Evolutionary conservation across 2,797 vertebrate species (phyloP).

Genomic region (Chelidonichthys spinosus): DNA sequence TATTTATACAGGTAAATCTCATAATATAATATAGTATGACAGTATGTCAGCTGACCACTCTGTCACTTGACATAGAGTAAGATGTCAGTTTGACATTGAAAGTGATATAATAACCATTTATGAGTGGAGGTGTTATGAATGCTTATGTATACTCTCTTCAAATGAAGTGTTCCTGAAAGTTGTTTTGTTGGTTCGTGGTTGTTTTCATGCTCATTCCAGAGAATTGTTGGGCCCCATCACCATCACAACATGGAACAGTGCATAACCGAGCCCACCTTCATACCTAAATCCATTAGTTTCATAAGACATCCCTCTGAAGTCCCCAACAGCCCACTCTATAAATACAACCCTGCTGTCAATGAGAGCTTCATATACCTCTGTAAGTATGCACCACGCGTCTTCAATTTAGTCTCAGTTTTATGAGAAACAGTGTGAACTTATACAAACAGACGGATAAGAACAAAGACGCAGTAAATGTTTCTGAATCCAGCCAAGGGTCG

Average conservation of each 20-base stretch:
- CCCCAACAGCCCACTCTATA: slow-evolving; percentile 50
- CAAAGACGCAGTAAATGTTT: slow-evolving; percentile 44
- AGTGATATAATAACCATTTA: too few species aligned
- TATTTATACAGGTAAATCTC: too few species aligned
- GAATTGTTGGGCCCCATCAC: slow-evolving; percentile 18
- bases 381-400: neutral
- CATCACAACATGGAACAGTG: slow-evolving; percentile 8
- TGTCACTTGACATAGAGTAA: too few species aligned
- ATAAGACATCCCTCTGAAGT: slow-evolving; percentile 47
- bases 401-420: slow-evolving; percentile 18
- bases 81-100: too few species aligned
- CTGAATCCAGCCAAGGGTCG: slow-evolving; percentile 58
- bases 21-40: too few species aligned
- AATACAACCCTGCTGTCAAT: slow-evolving; percentile 47
- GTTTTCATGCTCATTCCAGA: slow-evolving; percentile 9
- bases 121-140: too few species aligned
- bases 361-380: slow-evolving; percentile 8
- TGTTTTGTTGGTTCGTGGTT: too few species aligned
- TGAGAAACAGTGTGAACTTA: slow-evolving; percentile 17
- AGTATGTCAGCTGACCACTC: too few species aligned
- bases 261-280: slow-evolving; percentile 15
- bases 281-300: slow-evolving; percentile 37
- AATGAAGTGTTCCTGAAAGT: too few species aligned
- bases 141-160: too few species aligned
- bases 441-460: slow-evolving; percentile 22